A percentile compares a stretch with the other conserved stretches of the same genome.
phyloP scores from a whole-genome alignment of 1,140 invertebrate genomes.

The Cylas formicarius region DNA sequence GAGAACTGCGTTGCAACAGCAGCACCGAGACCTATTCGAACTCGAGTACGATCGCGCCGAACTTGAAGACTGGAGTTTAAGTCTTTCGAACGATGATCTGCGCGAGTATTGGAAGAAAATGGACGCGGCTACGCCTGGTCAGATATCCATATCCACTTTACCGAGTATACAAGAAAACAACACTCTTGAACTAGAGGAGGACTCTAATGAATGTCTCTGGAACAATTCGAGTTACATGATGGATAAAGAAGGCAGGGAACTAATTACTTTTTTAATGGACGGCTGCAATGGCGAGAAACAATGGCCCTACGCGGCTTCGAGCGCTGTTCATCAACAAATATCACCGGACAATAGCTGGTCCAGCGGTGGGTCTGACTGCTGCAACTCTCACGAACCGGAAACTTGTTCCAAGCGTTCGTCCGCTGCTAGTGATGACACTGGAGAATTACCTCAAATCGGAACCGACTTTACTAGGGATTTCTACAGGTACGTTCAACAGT shows the following conservation, averaged over 20 bases:
- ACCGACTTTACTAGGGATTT: constrained; percentile 73
- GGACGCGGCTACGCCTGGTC: constrained; percentile 37
- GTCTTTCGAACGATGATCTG: constrained; percentile 60
- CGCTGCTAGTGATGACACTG: constrained; percentile 55
- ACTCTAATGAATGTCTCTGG: constrained; percentile 66
- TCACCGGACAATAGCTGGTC: constrained; percentile 60
- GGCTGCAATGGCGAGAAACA: constrained; percentile 36
- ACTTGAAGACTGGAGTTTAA: constrained; percentile 72
- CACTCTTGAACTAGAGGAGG: constrained; percentile 62
- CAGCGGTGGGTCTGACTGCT: constrained; percentile 48
- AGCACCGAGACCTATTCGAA: constrained; percentile 59
- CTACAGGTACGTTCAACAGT: constrained; percentile 42
- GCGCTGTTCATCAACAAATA: constrained; percentile 23
- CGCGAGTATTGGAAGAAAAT: constrained; percentile 41
- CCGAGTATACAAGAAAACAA: constrained; percentile 67
- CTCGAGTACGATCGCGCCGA: constrained; percentile 67
- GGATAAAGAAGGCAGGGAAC: constrained; percentile 47
- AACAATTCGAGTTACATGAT: constrained; percentile 56
- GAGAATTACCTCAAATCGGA: constrained; percentile 59
- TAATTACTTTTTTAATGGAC: constrained; percentile 44
- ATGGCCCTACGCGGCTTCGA: constrained; percentile 43
- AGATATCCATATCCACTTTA: constrained; percentile 54
- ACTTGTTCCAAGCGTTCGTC: constrained; percentile 58
- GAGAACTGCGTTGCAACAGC: constrained; percentile 54
- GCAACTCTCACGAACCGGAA: constrained; percentile 40